phyloP scores from a whole-genome alignment of 2,888 invertebrate genomes.

The Chymomyza amoena region DNA sequence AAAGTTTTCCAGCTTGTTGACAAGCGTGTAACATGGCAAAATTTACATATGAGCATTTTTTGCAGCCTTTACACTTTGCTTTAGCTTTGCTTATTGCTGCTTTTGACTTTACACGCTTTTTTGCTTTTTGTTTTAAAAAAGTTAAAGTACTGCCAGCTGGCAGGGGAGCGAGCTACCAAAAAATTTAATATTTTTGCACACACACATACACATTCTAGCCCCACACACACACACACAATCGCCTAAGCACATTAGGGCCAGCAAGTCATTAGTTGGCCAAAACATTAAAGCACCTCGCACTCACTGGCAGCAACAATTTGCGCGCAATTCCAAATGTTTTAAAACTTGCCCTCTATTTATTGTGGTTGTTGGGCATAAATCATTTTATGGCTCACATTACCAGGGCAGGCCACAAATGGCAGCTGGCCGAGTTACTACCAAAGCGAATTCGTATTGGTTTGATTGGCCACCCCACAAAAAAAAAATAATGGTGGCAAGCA shows the following conservation, averaged over 20 bases:
- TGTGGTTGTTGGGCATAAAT: conserved; percentile 30
- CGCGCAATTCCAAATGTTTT: conserved; percentile 10
- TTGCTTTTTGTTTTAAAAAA: background rate
- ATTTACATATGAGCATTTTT: conserved; percentile 29
- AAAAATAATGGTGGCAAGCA: too few species aligned
- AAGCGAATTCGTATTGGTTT: background rate
- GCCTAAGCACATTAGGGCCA: background rate
- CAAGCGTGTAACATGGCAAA: conserved; percentile 37
- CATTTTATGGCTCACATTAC: conserved; percentile 11
- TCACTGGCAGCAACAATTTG: conserved; percentile 6
- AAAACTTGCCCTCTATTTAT: conserved; percentile 8
- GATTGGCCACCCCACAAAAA: background rate
- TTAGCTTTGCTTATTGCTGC: conserved; percentile 14
- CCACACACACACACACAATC: background rate
- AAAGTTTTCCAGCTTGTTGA: conserved; percentile 41
- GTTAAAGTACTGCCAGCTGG: background rate
- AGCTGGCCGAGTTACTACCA: background rate
- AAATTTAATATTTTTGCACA: conserved; percentile 16
- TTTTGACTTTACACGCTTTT: background rate
- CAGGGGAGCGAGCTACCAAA: background rate
- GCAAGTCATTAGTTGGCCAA: conserved; percentile 31
- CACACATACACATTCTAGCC: background rate
- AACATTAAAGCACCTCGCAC: background rate
- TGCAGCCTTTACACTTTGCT: conserved; percentile 30
- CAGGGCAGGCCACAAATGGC: conserved; percentile 1